phyloP scores from a whole-genome alignment of 2,888 invertebrate species.

The Seladonia tumulorum region DNA sequence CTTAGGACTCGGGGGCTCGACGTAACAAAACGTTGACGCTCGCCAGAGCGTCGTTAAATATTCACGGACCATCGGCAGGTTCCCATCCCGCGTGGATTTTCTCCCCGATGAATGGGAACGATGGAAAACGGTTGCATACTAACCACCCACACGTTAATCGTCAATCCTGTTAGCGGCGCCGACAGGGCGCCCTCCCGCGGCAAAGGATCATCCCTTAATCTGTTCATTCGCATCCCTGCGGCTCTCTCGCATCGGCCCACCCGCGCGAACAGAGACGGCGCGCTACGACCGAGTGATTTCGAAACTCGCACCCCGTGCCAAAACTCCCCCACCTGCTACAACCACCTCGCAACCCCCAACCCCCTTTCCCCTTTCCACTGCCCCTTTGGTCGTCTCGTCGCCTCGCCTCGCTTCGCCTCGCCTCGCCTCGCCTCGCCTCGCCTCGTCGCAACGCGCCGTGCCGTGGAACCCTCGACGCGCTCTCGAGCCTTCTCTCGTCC shows the following conservation, averaged over 20 bases:
- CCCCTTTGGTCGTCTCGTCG: background rate
- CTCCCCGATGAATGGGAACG: constrained; percentile 54
- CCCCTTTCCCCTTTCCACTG: constrained; percentile 8
- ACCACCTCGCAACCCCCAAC: constrained; percentile 5
- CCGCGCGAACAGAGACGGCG: constrained; percentile 53
- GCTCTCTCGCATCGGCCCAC: constrained; percentile 64
- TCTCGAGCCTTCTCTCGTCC: constrained; percentile 11
- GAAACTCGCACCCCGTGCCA: constrained; percentile 76
- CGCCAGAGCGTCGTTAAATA: constrained; percentile 53
- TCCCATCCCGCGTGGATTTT: constrained; percentile 60
- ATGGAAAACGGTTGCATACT: constrained; percentile 72
- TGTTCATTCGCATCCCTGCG: constrained; percentile 83
- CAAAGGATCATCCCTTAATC: constrained; percentile 84
- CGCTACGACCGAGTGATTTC: constrained; percentile 76
- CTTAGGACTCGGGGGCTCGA: background rate
- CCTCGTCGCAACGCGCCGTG: constrained; percentile 1
- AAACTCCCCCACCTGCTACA: constrained; percentile 54
- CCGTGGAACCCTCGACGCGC: constrained; percentile 6
- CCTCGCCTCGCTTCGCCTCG: background rate
- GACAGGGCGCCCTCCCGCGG: constrained; percentile 78
- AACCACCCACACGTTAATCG: constrained; percentile 75
- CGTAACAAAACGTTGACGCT: background rate
- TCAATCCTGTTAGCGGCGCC: constrained; percentile 78
- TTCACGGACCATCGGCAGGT: constrained; percentile 66
- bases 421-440: too few species aligned